phyloP scores from a whole-genome alignment of 2,797 vertebrate genomes.

The Silurus aristotelis region DNA sequence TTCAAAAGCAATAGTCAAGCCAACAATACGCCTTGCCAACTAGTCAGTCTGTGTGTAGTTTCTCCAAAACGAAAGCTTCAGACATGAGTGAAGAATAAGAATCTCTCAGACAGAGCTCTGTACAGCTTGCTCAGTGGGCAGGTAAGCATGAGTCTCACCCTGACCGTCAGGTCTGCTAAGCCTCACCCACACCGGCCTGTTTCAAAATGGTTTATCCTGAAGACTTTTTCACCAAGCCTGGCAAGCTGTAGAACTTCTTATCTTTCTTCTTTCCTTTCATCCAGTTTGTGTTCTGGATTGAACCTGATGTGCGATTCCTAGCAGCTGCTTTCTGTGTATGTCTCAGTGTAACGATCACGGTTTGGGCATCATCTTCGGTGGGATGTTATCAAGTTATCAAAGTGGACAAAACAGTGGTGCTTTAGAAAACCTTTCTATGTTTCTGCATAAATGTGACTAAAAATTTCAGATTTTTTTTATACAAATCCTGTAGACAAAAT shows the following conservation, averaged over 20 bases:
- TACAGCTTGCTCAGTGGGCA: background rate
- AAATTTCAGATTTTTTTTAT: too few relatives aligned
- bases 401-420: background rate
- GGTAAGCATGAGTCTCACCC: background rate
- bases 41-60: background rate
- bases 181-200: background rate
- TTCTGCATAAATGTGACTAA: too few relatives aligned
- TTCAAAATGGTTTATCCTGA: conserved; percentile 16
- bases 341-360: background rate
- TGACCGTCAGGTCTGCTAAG: background rate
- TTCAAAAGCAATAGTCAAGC: background rate
- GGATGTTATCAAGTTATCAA: background rate
- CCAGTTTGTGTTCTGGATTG: background rate
- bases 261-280: background rate
- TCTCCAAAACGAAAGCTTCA: background rate
- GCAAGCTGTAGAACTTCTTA: background rate
- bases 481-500: too few relatives aligned
- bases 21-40: background rate
- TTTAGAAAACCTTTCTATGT: too few relatives aligned
- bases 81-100: background rate
- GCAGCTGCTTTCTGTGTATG: background rate
- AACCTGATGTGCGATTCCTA: background rate
- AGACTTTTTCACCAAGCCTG: background rate
- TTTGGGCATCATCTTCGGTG: background rate
- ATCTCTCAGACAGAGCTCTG: background rate